These are phyloP conservation scores for Epinephelus cyanopodus DNA, from an alignment of 2,113 vertebrate species.

Conservation along the genomic window DNA sequence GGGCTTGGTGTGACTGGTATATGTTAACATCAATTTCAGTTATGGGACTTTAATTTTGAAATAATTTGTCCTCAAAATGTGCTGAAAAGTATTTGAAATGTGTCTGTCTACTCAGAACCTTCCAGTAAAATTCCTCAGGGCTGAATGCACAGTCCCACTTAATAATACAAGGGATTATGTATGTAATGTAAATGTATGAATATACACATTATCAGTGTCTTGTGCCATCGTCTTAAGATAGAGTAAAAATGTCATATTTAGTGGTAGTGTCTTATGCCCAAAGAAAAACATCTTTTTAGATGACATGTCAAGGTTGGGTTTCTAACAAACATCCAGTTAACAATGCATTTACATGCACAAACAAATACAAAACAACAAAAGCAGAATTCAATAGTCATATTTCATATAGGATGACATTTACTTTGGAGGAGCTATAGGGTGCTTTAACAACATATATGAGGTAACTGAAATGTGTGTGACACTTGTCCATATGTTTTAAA, in stretches of 20 bases:
- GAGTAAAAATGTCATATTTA: neutral
- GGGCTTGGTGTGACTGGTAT: too few species aligned
- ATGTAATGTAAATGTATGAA: neutral
- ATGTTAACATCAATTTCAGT: too few species aligned
- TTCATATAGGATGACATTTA: neutral
- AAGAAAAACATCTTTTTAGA: neutral
- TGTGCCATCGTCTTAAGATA: neutral
- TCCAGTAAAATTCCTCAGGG: neutral
- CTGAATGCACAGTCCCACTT: constrained; percentile 4
- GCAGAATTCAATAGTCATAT: neutral
- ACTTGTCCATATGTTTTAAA: too few species aligned
- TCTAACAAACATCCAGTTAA: neutral
- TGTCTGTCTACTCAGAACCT: neutral
- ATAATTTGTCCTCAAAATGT: too few species aligned
- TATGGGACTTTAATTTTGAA: too few species aligned
- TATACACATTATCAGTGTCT: neutral
- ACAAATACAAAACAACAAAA: neutral
- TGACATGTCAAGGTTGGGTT: neutral
- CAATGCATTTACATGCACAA: neutral
- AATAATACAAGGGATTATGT: neutral
- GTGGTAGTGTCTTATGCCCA: neutral
- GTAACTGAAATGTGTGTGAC: neutral
- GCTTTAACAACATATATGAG: too few species aligned
- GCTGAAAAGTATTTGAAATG: too few species aligned
- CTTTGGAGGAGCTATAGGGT: neutral